A percentile compares a stretch with the other conserved stretches of the same genome.
Evolutionary conservation across 2,797 vertebrate species (phyloP).

Genomic region (Neoniphon sammara): DNA sequence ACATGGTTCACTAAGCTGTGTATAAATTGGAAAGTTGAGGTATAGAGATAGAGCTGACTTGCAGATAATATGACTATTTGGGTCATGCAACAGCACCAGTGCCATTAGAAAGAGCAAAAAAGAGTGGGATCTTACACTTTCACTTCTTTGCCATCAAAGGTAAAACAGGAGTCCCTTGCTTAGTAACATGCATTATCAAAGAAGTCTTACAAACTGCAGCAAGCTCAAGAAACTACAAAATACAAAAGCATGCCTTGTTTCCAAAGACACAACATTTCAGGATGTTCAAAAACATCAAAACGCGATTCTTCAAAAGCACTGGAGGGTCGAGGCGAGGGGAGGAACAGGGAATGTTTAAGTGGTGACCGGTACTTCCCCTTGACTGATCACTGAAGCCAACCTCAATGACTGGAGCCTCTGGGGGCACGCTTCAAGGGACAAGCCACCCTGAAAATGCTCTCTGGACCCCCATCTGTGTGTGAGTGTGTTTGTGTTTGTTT

Average conservation of each 20-base stretch:
- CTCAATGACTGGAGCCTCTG: conserved; percentile 60
- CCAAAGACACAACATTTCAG: conserved; percentile 43
- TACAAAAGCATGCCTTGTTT: conserved; percentile 14
- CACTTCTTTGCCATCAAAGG: conserved; percentile 9
- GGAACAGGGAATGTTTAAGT: not conserved
- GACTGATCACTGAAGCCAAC: conserved; percentile 60
- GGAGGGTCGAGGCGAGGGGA: conserved; percentile 8
- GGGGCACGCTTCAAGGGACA: conserved; percentile 62
- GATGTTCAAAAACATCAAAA: conserved; percentile 56
- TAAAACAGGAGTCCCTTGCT: conserved; percentile 9
- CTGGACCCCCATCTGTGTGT: conserved; percentile 16
- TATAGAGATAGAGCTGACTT: too few species aligned
- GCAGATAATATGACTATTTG: not conserved
- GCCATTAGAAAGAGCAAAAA: not conserved
- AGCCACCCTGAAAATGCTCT: conserved; percentile 67
- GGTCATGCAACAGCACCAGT: not conserved
- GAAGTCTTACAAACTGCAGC: not conserved
- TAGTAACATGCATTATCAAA: conserved; percentile 14
- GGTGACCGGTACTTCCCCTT: conserved; percentile 34
- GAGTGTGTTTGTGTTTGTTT: too few species aligned
- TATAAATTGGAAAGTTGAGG: too few species aligned
- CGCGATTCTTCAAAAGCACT: conserved; percentile 57
- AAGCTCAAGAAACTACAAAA: not conserved
- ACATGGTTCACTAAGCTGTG: not conserved
- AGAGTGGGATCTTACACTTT: not conserved